phyloP scores from a whole-genome alignment of 2,113 vertebrate genomes.

The Labeo catla region DNA sequence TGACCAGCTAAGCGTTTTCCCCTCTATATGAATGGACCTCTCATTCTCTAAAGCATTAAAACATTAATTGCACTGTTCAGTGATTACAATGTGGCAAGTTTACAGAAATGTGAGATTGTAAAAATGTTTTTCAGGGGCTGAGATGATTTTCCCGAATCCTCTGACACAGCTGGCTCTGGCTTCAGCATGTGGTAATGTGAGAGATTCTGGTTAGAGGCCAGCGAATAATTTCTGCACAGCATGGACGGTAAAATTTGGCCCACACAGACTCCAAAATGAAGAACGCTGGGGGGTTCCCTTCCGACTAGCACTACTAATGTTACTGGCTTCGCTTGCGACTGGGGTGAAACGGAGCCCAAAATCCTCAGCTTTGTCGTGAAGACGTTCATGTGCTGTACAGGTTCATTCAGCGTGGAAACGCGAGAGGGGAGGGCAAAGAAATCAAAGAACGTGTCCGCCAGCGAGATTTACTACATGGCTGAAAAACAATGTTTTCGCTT shows the following conservation, averaged over 20 bases:
- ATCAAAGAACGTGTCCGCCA: conserved; percentile 72
- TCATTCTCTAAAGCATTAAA: background rate
- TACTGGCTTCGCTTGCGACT: background rate
- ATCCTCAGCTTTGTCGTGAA: background rate
- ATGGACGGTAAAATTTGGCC: conserved; percentile 67
- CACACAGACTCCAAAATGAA: conserved; percentile 54
- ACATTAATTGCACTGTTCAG: background rate
- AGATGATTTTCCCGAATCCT: conserved; percentile 33
- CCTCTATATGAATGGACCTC: background rate
- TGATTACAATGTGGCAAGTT: conserved; percentile 31
- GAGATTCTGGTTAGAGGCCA: conserved; percentile 47
- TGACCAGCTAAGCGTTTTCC: conserved; percentile 8
- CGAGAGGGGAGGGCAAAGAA: conserved; percentile 41
- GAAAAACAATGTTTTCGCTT: conserved; percentile 65
- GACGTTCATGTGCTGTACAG: background rate
- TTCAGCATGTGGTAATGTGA: conserved; percentile 47
- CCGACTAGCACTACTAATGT: background rate
- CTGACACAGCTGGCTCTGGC: conserved; percentile 36
- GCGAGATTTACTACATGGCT: conserved; percentile 72
- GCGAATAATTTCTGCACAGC: conserved; percentile 47
- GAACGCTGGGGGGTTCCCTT: conserved; percentile 8
- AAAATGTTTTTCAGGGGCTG: conserved; percentile 32
- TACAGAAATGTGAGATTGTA: conserved; percentile 31
- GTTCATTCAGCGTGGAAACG: conserved; percentile 33
- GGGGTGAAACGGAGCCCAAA: background rate